Base-by-base conservation (phyloP, 2,888 invertebrate species). In the Trichogramma dendrolimi region DNA sequence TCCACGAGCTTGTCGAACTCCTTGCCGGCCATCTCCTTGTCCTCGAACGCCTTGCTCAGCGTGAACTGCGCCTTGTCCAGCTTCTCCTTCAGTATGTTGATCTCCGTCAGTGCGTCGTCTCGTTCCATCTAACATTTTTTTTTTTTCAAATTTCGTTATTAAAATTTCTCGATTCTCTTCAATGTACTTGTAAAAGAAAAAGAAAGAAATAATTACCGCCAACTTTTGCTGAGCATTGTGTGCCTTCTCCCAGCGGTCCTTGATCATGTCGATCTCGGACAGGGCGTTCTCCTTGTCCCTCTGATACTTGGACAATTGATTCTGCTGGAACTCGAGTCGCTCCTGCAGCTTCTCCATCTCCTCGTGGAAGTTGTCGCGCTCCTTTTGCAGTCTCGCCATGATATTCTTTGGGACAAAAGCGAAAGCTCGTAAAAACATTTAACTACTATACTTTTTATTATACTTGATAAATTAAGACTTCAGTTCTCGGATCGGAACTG, bases 1-100 rank as follows among this genome's bases (percentile, higher is more conserved):
- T 94, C 94, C 71, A 94, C 83, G 84, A 94, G 87, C 81, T 94
- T 92, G 77, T 94, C 94, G 78, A 92, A 90, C 81, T 95, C 94
- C 81, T 92, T 92, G 82, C 92, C 91, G 71, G 91, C 87, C 58
- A 85, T 87, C 71, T 94, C 94, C 71, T 92, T 89, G 73, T 95
- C 94, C 74, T 94, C 94, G 68, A 91, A 84, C 39, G 90, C 86
- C 80, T 94, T 94, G 76, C 90, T 90, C 67, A 91, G 84, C 41
- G 89, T 85, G 71, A 91, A 88, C 66, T 93, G 86, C 42, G 91
- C 86, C 79, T 95, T 95, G 69, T 95, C 95, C 63, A 93, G 81
- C 81, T 94, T 94, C 64, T 95, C 95, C 79, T 93, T 92, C 64
- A 94, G 80, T 70, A 94, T 89, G 72, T 92, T 91, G 53, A 93